A percentile compares a stretch with the other conserved stretches of the same genome.
These are phyloP conservation scores for Acanthis flammea DNA, from an alignment of 2,797 vertebrate genomes.

Conservation along the genomic window DNA sequence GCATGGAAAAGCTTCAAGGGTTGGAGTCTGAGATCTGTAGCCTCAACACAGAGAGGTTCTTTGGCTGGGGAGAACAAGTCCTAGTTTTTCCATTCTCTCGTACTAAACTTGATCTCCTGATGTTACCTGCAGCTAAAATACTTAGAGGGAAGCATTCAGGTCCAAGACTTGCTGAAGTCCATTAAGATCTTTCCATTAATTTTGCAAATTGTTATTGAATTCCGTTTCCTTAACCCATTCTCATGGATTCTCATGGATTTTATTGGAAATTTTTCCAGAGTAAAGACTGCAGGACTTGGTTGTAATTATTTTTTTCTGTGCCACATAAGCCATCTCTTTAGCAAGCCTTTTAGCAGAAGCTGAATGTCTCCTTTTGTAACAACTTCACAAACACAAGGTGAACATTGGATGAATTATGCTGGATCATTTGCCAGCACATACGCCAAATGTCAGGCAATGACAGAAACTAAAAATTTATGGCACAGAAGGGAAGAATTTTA, in stretches of 20 bases:
- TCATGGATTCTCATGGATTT: not conserved
- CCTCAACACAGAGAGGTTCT: not conserved
- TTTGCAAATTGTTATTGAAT: not conserved
- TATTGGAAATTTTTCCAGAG: not conserved
- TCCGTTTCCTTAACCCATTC: not conserved
- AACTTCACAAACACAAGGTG: slow-evolving; percentile 53
- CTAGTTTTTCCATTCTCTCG: not conserved
- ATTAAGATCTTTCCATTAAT: not conserved
- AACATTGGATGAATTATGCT: slow-evolving; percentile 28
- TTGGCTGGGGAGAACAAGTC: not conserved
- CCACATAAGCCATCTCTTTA: not conserved
- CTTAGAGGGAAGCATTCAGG: not conserved
- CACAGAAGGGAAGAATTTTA: slow-evolving; percentile 47
- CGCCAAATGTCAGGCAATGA: slow-evolving; percentile 17
- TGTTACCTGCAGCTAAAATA: not conserved
- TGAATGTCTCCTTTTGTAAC: slow-evolving; percentile 2
- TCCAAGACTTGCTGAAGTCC: not conserved
- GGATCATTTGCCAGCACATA: slow-evolving; percentile 9
- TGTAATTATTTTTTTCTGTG: not conserved
- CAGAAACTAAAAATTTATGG: slow-evolving; percentile 44
- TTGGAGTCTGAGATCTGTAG: not conserved
- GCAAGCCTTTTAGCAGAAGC: not conserved
- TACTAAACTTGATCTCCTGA: not conserved
- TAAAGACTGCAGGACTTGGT: not conserved
- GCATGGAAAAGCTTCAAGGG: not conserved